Percentiles rank a stretch among this genome's conserved stretches.
Conservation (phyloP, 2,113 vertebrate genomes). For the Bubo blakistoni region DNA sequence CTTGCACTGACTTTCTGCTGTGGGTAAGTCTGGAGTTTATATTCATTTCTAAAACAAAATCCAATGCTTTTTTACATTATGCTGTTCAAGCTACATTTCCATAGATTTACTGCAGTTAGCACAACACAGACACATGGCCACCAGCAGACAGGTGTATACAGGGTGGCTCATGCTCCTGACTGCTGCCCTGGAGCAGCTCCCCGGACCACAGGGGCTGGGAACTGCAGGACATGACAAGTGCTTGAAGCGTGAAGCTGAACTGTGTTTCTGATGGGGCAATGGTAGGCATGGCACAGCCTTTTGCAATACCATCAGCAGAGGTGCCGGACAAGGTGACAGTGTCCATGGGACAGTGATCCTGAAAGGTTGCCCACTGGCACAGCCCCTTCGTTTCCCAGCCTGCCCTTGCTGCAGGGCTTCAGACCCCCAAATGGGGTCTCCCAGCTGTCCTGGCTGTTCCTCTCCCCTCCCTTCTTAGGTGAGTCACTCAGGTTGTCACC, state of each 20-base stretch:
- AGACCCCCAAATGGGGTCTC: accelerated
- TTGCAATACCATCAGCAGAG: accelerated
- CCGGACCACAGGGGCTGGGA: neutral
- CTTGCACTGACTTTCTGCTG: neutral
- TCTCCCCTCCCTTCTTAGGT: neutral
- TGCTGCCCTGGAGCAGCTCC: neutral
- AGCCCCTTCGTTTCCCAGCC: neutral
- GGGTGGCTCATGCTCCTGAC: neutral
- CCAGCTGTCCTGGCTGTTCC: neutral
- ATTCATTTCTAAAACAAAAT: constrained; percentile 43
- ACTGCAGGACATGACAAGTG: accelerated
- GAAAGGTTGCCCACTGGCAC: neutral
- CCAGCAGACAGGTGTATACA: neutral
- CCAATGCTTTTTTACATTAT: neutral
- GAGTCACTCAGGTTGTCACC: neutral
- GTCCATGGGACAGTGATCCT: neutral
- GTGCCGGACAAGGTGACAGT: no score
- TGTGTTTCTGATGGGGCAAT: accelerated
- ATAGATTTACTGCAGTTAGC: neutral
- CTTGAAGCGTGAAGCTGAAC: neutral
- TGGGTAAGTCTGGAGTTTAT: neutral
- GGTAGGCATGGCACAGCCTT: neutral
- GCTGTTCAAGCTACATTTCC: neutral
- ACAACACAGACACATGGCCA: accelerated
- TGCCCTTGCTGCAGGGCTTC: neutral